Percentiles rank a stretch among this genome's conserved stretches.
Evolutionary conservation across 2,888 invertebrate genomes (phyloP).

Genomic region (Halictus quadricinctus): DNA sequence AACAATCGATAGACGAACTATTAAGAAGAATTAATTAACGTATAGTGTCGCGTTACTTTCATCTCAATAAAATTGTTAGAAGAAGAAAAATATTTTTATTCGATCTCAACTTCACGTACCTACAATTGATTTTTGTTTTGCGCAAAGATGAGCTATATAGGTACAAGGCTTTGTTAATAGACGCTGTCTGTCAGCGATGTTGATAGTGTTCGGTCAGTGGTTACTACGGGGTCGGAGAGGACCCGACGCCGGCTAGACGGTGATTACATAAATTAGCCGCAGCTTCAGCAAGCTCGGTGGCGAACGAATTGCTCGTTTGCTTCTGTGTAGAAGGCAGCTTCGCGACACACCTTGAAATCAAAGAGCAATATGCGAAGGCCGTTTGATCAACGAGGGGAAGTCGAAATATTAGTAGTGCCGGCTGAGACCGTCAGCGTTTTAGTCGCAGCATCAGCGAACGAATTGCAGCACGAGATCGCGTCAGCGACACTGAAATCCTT

Average conservation of each 20-base stretch:
- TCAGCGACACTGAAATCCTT: conserved; percentile 21
- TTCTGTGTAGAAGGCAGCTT: not conserved
- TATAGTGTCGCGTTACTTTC: too few relatives aligned
- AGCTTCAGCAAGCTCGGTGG: not conserved
- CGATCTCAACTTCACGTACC: not conserved
- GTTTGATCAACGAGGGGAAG: conserved; percentile 46
- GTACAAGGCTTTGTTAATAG: not conserved
- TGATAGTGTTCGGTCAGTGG: not conserved
- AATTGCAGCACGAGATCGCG: conserved; percentile 35
- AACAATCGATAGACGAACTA: too few relatives aligned
- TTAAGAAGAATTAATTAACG: too few relatives aligned
- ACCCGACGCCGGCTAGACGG: not conserved
- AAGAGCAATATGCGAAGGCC: conserved; percentile 27
- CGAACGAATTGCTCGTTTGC: conserved; percentile 1
- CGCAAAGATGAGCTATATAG: not conserved
- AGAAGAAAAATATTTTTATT: too few relatives aligned
- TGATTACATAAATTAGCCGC: not conserved
- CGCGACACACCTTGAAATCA: conserved; percentile 36
- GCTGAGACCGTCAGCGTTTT: conserved; percentile 55
- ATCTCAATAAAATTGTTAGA: too few relatives aligned
- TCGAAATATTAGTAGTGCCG: conserved; percentile 53
- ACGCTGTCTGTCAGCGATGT: not conserved
- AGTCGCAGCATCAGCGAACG: conserved; percentile 47
- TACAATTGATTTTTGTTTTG: not conserved
- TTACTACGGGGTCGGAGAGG: not conserved